Conservation (phyloP, 2,888 invertebrate species). For the Drosophila tripunctata region DNA sequence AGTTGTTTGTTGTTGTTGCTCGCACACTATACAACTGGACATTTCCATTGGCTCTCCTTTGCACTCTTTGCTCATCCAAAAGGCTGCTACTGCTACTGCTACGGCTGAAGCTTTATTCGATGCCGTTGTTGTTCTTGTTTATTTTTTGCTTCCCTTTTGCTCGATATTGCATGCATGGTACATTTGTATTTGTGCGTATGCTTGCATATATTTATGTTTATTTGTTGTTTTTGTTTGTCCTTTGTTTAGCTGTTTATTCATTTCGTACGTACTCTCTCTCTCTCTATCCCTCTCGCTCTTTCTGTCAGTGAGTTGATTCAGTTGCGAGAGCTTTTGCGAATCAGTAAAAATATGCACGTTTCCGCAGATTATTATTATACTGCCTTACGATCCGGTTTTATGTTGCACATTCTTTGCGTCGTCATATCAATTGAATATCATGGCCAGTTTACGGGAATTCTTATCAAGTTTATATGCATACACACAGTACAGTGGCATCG, state of each 20-base stretch:
- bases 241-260: constrained; percentile 44
- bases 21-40: constrained; percentile 38
- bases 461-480: constrained; percentile 18
- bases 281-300: constrained; percentile 12
- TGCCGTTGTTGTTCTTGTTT: too few relatives aligned
- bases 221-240: constrained; percentile 47
- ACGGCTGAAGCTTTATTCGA: too few relatives aligned
- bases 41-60: constrained; percentile 34
- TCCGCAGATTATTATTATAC: constrained; percentile 54
- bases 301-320: too few relatives aligned
- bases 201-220: constrained; percentile 22
- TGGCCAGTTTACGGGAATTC: constrained; percentile 19
- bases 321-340: constrained; percentile 44
- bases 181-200: constrained; percentile 12
- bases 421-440: constrained; percentile 43
- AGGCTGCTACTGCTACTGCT: too few relatives aligned
- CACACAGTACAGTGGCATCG: neutral
- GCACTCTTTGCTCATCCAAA: too few relatives aligned
- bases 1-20: constrained; percentile 66
- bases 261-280: too few relatives aligned
- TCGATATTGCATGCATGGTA: neutral
- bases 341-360: constrained; percentile 45
- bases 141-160: too few relatives aligned
- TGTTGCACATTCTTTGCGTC: constrained; percentile 50
- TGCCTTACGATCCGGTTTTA: constrained; percentile 34